A percentile compares a stretch with the other conserved stretches of the same genome.
Evolutionary conservation across 2,888 invertebrate species (phyloP).

Genomic region (Polietes domitor): DNA sequence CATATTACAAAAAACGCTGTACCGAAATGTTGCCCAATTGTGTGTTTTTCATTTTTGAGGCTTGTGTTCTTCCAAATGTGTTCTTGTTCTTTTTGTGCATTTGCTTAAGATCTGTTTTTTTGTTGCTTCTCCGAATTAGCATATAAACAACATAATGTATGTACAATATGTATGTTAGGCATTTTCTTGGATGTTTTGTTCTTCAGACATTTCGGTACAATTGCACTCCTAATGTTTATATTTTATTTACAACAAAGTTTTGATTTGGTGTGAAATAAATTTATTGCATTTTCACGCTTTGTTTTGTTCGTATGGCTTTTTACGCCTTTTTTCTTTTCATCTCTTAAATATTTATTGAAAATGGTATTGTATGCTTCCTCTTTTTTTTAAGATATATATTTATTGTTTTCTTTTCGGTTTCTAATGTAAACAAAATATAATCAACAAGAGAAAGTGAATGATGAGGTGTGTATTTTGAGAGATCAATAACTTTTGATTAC

Average conservation of each 20-base stretch:
- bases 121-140: background rate
- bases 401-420: too few relatives aligned
- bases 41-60: background rate
- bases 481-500: too few relatives aligned
- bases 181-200: background rate
- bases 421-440: too few relatives aligned
- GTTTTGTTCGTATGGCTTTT: background rate
- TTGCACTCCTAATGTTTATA: constrained; percentile 16
- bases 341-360: background rate
- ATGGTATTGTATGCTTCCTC: too few relatives aligned
- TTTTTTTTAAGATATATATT: too few relatives aligned
- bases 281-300: constrained; percentile 10
- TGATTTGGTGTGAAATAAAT: constrained; percentile 43
- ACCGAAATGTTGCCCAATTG: too few relatives aligned
- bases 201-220: background rate
- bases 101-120: background rate
- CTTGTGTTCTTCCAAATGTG: background rate
- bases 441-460: too few relatives aligned
- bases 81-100: background rate
- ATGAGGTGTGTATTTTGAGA: too few relatives aligned
- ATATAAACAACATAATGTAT: background rate
- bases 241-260: constrained; percentile 19
- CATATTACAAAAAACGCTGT: background rate
- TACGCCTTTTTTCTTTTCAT: background rate
- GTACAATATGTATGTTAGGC: background rate